Conservation (phyloP, 2,797 vertebrate species). For the Dendrocincla tyrannina region DNA sequence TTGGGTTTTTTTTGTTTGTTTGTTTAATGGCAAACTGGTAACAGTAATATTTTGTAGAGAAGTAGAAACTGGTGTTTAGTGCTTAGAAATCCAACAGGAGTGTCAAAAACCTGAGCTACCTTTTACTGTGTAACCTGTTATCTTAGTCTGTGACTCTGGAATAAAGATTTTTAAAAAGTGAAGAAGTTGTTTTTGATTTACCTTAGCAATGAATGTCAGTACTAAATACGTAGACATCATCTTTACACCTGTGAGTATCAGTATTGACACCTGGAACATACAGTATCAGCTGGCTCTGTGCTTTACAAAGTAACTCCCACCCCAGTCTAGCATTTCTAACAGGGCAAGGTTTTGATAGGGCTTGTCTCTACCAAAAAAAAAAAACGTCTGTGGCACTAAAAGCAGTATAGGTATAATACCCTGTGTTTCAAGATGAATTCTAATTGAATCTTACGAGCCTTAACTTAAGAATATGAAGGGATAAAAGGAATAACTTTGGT, state of each 20-base stretch:
- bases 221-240: neutral
- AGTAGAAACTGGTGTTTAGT: neutral
- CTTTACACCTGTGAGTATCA: rapidly evolving
- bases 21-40: neutral
- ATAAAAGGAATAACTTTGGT: neutral
- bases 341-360: neutral
- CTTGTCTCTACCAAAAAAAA: neutral
- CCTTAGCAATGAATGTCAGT: neutral
- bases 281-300: neutral
- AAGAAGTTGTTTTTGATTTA: neutral
- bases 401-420: neutral
- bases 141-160: neutral
- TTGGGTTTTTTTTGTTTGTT: neutral
- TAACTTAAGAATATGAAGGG: neutral
- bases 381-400: neutral
- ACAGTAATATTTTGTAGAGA: neutral
- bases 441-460: neutral
- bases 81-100: neutral
- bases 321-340: neutral
- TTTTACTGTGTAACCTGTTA: neutral
- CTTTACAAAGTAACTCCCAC: neutral
- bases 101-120: neutral
- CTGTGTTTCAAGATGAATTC: neutral
- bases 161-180: neutral
- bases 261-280: neutral